Base-by-base conservation (phyloP, 2,888 invertebrate genomes). In the Hermaeophaga mercurialis region DNA sequence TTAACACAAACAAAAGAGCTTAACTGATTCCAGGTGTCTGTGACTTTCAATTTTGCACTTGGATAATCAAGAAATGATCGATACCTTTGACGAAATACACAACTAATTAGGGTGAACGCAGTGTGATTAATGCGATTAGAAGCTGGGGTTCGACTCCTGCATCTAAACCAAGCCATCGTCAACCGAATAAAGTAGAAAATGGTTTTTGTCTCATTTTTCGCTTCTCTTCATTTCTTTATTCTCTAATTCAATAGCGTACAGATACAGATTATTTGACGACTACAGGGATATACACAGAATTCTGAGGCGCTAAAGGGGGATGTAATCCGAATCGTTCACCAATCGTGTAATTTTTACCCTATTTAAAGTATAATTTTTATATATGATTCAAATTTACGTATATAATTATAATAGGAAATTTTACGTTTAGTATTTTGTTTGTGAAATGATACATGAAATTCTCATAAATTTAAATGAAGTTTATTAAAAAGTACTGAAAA, bases 41-140 rank as follows among this genome's bases (percentile, higher is more conserved):
- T 72, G 73, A 73, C 72, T 73, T 70, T 69, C 67, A 73, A 73
- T 73, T 73, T 71, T 68, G 70, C 69, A 73, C 71, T 66, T 71
- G 71, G 68, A 52, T 64, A 69, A 68, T 66, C 69, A 66, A 70
- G 66, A 64, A 68, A 62, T 65, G 59, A 66, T 68, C 66, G 64
- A 66, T 65, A 66, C 64, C 68, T 68, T 67, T 68, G 64, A 61
- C 62, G 60, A 64, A 65, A 63, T 61, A 57, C 54, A 63, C 64
- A 63, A 64, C 64, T 73, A 73, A 74, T 74, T 74, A 73, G 68
- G 61, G 70, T 70, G 69, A 69, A 73, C 62, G 61, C 64, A 68
- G 66, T 70, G 74, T 72, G 67, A 73, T 67, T 74, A 74, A 74
- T 72, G 54, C 68, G 70, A 73, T 72, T 70, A 70, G 56, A 57